Evolutionary conservation across 2,888 invertebrate genomes (phyloP), one percentile per base, ranked within the genome.

Genomic region (Oscheius sp.): DNA sequence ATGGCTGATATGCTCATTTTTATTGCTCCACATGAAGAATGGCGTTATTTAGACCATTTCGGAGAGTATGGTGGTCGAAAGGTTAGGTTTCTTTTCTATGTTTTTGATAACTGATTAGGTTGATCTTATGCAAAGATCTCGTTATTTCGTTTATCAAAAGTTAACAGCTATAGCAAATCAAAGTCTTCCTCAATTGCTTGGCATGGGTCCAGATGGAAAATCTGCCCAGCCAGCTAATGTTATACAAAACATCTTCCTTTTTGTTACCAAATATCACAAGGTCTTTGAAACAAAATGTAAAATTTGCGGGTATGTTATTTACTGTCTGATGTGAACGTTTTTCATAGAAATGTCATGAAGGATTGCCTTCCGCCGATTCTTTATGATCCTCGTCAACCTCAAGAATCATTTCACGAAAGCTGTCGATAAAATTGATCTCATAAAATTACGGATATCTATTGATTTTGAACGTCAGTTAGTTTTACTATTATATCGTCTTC

Each of bases 21-120:
- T 22, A 32, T 67, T 12, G 67, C 67, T 5, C 67, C 67, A 2
- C 57, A 67, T 28, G 67, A 67, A 32, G 67, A 67, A 67, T 67
- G 57, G 59, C 36, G 22, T 6, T 59, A 59, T 28, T 33, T 59
- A n/a, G 67, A 67, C 36, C 44, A 67, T 33, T 59, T 22, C 22
- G 67, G 57, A 17, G 59, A 41, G 12, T 41, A 17, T 44, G 59
- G 44, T 24, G 51, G 41, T 14, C 33, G 54, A 9, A 51, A 44
- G 54, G 65, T 54, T 14, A 24, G 36, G n/a, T 2, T 47, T n/a
- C 17, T n/a, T 14, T 44, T 45, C 26, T 61, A 4, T 9, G 8
- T 2, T 5, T 38, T 33, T 24, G 17, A 17, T 32, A 20, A 33
- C 6, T 20, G 17, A 20, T 50, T 38, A 67, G 67, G 4, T 67